Evolutionary conservation across 2,113 vertebrate genomes (phyloP).

Genomic region (Mesembrinibis cayennensis): DNA sequence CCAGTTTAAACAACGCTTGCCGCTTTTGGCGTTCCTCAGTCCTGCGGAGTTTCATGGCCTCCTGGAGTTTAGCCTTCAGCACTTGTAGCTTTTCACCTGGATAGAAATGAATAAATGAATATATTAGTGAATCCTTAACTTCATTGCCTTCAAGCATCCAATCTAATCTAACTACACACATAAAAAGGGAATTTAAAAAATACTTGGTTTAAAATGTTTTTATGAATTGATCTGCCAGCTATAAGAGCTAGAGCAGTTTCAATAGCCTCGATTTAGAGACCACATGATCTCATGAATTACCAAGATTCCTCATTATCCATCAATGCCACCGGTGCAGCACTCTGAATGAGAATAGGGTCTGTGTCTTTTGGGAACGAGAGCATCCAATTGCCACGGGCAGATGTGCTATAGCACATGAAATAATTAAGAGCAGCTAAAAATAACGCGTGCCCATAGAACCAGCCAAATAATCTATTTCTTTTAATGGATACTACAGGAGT

Average conservation of each 20-base stretch:
- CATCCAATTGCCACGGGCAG: background rate
- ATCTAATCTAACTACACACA: background rate
- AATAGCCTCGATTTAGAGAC: background rate
- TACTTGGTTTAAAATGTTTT: background rate
- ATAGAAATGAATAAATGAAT: background rate
- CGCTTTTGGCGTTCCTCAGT: conserved; percentile 85
- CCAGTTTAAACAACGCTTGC: conserved; percentile 84
- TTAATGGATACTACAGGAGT: background rate
- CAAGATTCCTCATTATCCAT: background rate
- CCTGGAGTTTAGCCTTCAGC: conserved; percentile 92
- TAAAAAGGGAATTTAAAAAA: background rate
- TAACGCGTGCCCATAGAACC: rapidly evolving
- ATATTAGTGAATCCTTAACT: background rate
- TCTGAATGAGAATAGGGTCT: background rate
- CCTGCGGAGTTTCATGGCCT: conserved; percentile 92
- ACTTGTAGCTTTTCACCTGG: conserved; percentile 89
- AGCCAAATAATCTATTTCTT: background rate
- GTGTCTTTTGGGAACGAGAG: background rate
- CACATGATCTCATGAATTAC: background rate
- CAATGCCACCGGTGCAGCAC: background rate
- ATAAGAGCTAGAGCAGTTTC: background rate
- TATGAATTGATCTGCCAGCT: background rate
- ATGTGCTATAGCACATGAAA: background rate
- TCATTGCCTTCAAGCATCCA: background rate
- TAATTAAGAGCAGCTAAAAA: background rate